These are phyloP conservation scores for Psittacula echo DNA, from an alignment of 2,797 vertebrate species.

Conservation along the genomic window DNA sequence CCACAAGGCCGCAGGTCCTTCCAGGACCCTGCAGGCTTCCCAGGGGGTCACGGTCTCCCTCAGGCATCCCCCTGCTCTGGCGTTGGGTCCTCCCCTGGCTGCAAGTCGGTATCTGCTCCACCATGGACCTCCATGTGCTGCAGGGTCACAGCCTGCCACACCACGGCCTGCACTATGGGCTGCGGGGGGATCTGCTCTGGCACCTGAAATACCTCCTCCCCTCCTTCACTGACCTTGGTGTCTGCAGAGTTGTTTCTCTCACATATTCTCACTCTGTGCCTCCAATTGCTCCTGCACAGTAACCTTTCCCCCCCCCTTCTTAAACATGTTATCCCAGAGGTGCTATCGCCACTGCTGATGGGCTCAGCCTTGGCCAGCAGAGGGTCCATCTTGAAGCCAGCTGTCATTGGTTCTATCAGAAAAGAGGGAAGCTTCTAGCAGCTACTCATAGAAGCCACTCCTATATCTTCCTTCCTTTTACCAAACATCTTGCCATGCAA, in stretches of 20 bases:
- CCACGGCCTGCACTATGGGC: not conserved
- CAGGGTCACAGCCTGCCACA: not conserved
- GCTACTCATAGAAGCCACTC: not conserved
- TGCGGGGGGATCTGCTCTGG: not conserved
- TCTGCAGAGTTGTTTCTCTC: not conserved
- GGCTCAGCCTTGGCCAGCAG: not conserved
- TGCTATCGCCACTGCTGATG: fast-evolving
- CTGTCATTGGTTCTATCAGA: not conserved
- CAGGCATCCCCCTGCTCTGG: not conserved
- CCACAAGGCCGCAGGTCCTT: not conserved
- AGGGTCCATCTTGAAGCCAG: not conserved
- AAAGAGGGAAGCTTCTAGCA: not conserved
- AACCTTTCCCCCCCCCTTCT: not conserved
- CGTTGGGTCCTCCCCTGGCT: not conserved
- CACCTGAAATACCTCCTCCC: not conserved
- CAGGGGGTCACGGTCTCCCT: not conserved
- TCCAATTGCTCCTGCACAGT: not conserved
- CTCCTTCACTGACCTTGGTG: not conserved
- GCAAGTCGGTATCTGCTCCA: not conserved
- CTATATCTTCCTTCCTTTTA: not conserved
- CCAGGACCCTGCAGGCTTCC: not conserved
- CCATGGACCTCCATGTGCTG: not conserved
- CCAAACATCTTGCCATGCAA: not conserved
- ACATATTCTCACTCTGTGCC: not conserved
- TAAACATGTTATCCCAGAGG: not conserved